Evolutionary conservation across 2,888 invertebrate species (phyloP).

Genomic region (Drosophila melanosoma): DNA sequence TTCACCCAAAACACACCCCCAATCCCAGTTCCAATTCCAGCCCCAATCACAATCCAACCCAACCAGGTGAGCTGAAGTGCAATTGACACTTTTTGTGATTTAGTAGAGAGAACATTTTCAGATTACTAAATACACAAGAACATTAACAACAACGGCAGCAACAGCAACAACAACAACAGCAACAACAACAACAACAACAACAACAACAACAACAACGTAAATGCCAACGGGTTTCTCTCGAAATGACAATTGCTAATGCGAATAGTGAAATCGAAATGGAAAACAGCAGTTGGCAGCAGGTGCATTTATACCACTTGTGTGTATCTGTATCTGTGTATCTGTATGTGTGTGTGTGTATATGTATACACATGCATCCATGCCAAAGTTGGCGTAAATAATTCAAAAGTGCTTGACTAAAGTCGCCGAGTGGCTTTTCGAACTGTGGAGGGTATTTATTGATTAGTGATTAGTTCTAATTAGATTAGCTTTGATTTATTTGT

Average conservation of each 20-base stretch:
- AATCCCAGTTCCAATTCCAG: background rate
- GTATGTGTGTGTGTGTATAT: background rate
- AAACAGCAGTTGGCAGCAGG: slow-evolving; percentile 61
- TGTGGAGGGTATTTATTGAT: slow-evolving; percentile 43
- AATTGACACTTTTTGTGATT: slow-evolving; percentile 78
- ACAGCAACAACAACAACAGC: background rate
- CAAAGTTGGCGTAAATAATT: slow-evolving; percentile 72
- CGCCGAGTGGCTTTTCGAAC: slow-evolving; percentile 26
- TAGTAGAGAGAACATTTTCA: slow-evolving; percentile 66
- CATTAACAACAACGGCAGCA: slow-evolving; percentile 13
- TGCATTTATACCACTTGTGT: slow-evolving; percentile 29
- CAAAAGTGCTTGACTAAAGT: slow-evolving; percentile 58
- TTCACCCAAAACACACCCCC: background rate
- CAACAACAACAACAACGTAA: slow-evolving; percentile 1
- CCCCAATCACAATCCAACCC: background rate
- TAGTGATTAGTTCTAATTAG: slow-evolving; percentile 65
- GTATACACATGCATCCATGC: slow-evolving; percentile 22
- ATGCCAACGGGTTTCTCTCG: slow-evolving; percentile 16
- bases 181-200: slow-evolving; percentile 32
- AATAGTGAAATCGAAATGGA: slow-evolving; percentile 40
- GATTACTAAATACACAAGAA: slow-evolving; percentile 63
- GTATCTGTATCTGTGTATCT: background rate
- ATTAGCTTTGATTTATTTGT: slow-evolving; percentile 69
- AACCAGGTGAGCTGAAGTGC: slow-evolving; percentile 52
- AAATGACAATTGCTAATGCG: slow-evolving; percentile 67